Conservation (phyloP, 2,888 invertebrate genomes). For the Eledone cirrhosa region DNA sequence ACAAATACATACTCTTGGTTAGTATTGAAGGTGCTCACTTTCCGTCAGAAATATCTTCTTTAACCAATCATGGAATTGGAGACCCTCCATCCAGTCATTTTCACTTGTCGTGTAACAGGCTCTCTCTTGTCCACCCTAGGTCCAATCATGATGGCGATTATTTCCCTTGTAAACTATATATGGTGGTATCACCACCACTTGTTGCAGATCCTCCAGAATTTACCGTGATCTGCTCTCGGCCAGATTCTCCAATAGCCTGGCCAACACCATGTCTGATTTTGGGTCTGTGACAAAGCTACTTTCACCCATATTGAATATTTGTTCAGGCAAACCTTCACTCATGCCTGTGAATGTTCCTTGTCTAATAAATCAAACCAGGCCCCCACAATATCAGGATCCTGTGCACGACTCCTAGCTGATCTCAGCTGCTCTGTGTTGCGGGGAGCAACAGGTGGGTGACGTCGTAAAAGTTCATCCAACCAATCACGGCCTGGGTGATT, state of each 20-base stretch:
- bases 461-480: too few species aligned
- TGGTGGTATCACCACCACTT: constrained; percentile 34
- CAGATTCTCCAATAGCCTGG: constrained; percentile 29
- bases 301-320: constrained; percentile 35
- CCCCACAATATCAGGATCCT: too few species aligned
- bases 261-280: constrained; percentile 31
- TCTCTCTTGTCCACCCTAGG: too few species aligned
- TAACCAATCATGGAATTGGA: constrained; percentile 35
- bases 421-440: too few species aligned
- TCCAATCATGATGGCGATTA: constrained; percentile 34
- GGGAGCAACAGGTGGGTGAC: too few species aligned
- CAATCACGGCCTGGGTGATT: too few species aligned
- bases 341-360: too few species aligned
- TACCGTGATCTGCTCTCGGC: constrained; percentile 34
- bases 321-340: constrained; percentile 30
- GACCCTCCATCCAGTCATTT: too few species aligned
- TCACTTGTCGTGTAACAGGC: too few species aligned
- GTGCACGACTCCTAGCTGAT: too few species aligned
- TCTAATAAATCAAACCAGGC: too few species aligned
- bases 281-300: constrained; percentile 34
- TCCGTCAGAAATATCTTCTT: constrained; percentile 27
- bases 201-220: constrained; percentile 33
- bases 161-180: constrained; percentile 35
- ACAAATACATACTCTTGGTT: constrained; percentile 19
- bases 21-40: background rate